phyloP scores from a whole-genome alignment of 2,797 vertebrate genomes.

The Halcyon badia region DNA sequence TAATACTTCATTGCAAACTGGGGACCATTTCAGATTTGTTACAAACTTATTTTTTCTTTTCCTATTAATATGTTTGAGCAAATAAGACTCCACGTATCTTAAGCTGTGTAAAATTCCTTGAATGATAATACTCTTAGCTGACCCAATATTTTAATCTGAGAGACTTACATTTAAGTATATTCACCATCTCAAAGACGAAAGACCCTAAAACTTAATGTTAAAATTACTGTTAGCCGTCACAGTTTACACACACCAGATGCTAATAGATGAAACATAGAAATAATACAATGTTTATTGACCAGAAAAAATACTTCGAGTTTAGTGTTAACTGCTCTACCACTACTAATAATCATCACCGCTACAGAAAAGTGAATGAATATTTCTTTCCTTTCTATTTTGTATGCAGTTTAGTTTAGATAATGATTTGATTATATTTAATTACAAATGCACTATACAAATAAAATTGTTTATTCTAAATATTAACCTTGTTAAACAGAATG shows the following conservation, averaged over 20 bases:
- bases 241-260: background rate
- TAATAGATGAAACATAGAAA: background rate
- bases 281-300: background rate
- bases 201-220: background rate
- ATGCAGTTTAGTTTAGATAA: conserved; percentile 39
- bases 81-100: background rate
- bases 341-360: background rate
- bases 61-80: background rate
- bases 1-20: background rate
- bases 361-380: background rate
- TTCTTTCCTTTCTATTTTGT: conserved; percentile 1
- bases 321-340: background rate
- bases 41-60: background rate
- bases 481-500: conserved; percentile 27
- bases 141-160: background rate
- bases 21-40: background rate
- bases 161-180: background rate
- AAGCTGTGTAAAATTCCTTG: background rate
- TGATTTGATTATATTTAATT: conserved; percentile 51
- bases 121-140: background rate
- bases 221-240: background rate
- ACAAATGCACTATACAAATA: conserved; percentile 24
- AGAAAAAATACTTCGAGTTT: background rate
- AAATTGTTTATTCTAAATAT: background rate
- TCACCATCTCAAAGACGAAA: background rate